These are phyloP conservation scores for Peromyscus nudipes DNA, from an alignment of 2,797 vertebrate species.

Conservation along the genomic window DNA sequence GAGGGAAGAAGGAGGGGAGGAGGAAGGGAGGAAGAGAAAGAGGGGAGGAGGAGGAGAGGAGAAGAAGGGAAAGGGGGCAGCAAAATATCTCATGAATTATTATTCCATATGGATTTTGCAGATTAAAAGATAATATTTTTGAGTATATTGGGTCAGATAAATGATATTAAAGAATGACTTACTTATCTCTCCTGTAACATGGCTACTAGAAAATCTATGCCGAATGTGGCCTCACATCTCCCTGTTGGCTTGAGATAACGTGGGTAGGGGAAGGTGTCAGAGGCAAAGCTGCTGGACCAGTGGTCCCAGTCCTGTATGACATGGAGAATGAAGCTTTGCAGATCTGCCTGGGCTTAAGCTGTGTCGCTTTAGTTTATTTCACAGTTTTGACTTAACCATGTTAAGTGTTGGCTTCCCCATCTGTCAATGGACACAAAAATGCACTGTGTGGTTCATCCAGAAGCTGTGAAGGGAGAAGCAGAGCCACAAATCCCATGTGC, in stretches of 20 bases:
- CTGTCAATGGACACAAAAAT: neutral
- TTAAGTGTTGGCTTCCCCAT: neutral
- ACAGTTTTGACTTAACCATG: neutral
- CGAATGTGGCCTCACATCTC: neutral
- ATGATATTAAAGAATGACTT: neutral
- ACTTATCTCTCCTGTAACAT: neutral
- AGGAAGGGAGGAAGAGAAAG: no score
- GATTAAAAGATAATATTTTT: neutral
- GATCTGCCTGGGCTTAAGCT: neutral
- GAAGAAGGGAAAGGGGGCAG: no score
- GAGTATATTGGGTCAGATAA: neutral
- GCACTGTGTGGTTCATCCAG: no score
- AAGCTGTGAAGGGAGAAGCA: no score
- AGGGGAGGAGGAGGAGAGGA: neutral
- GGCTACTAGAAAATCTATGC: neutral
- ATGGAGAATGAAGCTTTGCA: neutral
- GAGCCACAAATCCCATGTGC: neutral
- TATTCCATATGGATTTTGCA: neutral
- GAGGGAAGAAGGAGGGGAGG: no score
- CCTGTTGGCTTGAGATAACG: neutral
- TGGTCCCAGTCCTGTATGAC: neutral
- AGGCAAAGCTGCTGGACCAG: neutral
- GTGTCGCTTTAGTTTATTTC: neutral
- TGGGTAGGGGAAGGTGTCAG: neutral
- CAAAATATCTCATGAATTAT: neutral